These are phyloP conservation scores for Coecobrya sp. DNA, from an alignment of 2,888 invertebrate species.

Conservation along the genomic window DNA sequence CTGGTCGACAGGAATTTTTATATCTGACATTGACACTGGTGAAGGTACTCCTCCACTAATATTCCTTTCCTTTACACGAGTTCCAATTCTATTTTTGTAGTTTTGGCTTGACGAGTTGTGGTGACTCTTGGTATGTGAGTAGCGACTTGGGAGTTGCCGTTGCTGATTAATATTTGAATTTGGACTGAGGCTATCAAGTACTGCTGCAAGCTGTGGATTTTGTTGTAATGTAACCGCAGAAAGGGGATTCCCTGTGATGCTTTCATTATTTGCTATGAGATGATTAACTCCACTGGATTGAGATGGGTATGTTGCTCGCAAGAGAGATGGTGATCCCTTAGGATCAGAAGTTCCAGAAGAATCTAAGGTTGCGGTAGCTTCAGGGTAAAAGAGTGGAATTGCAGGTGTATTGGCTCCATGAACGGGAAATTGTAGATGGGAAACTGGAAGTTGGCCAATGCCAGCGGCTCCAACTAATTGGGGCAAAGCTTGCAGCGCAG, in stretches of 20 bases:
- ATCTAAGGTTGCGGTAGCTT: background rate
- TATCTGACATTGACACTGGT: slow-evolving; percentile 61
- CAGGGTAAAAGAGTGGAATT: slow-evolving; percentile 53
- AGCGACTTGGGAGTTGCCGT: slow-evolving; percentile 64
- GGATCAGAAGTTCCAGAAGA: slow-evolving; percentile 17
- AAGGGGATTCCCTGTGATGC: slow-evolving; percentile 7
- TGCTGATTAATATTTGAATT: slow-evolving; percentile 55
- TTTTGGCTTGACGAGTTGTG: slow-evolving; percentile 43
- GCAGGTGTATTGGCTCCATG: slow-evolving; percentile 18
- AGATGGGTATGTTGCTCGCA: slow-evolving; percentile 51
- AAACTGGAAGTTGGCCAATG: slow-evolving; percentile 10
- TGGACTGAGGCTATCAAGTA: slow-evolving; percentile 51
- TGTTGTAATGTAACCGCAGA: slow-evolving; percentile 47
- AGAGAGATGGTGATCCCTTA: slow-evolving; percentile 28
- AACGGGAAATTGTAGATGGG: slow-evolving; percentile 35
- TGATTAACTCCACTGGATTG: slow-evolving; percentile 44
- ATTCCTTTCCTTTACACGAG: slow-evolving; percentile 29
- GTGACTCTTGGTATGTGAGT: slow-evolving; percentile 67
- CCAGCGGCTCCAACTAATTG: slow-evolving; percentile 44
- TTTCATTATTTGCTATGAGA: background rate
- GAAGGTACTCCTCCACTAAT: background rate
- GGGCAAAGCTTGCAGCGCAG: slow-evolving; percentile 7
- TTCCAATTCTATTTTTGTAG: background rate
- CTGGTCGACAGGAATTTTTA: slow-evolving; percentile 84
- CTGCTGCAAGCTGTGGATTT: slow-evolving; percentile 44